Evolutionary conservation across 2,113 vertebrate genomes (phyloP).

Genomic region (Brachionichthys hirsutus): DNA sequence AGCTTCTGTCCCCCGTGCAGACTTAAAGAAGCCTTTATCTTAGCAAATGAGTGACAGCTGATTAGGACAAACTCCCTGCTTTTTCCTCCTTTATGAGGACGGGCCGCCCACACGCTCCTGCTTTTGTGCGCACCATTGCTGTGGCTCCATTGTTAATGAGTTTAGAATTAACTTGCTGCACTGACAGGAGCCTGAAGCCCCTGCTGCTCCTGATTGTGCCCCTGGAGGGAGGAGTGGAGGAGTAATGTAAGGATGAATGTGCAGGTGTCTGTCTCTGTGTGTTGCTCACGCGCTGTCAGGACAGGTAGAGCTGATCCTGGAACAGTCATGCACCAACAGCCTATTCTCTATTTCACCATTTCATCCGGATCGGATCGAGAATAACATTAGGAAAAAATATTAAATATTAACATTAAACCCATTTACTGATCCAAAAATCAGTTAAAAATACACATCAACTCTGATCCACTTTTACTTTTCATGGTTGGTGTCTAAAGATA

Average conservation of each 20-base stretch:
- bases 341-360: too few relatives aligned
- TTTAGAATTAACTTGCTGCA: conserved; percentile 65
- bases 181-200: conserved; percentile 48
- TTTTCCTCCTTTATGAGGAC: conserved; percentile 37
- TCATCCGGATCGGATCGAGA: too few relatives aligned
- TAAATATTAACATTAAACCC: too few relatives aligned
- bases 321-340: neutral
- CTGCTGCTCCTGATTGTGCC: conserved; percentile 56
- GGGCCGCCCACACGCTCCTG: conserved; percentile 64
- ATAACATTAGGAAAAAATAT: too few relatives aligned
- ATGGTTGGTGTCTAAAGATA: too few relatives aligned
- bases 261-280: conserved; percentile 16
- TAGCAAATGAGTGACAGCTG: conserved; percentile 68
- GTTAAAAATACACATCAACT: too few relatives aligned
- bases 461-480: too few relatives aligned
- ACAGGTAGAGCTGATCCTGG: neutral
- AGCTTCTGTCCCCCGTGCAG: conserved; percentile 48
- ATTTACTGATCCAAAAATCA: too few relatives aligned
- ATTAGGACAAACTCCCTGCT: conserved; percentile 53
- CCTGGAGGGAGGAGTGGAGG: conserved; percentile 49
- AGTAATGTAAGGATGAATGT: conserved; percentile 33
- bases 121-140: conserved; percentile 64
- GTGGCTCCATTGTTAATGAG: conserved; percentile 63
- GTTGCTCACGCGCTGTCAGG: neutral
- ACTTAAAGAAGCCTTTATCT: conserved; percentile 72